phyloP scores from a whole-genome alignment of 2,113 vertebrate genomes.

The Chaetodon trifascialis region DNA sequence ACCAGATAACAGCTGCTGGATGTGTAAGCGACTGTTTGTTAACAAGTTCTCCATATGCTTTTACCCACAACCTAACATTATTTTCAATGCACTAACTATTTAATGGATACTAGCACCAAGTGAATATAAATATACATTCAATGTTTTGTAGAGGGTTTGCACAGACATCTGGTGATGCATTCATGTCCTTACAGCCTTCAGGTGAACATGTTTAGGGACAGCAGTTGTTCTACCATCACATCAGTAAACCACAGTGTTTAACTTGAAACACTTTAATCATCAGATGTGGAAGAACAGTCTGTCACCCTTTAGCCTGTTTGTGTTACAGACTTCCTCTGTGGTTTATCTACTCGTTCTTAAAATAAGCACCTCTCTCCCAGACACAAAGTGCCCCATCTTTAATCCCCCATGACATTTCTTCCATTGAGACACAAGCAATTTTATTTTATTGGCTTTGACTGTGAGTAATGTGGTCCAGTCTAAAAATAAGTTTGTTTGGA shows the following conservation, averaged over 20 bases:
- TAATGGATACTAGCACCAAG: background rate
- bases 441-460: conserved; percentile 36
- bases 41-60: background rate
- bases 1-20: too few relatives aligned
- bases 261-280: conserved; percentile 40
- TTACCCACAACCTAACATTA: background rate
- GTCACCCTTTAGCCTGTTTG: conserved; percentile 13
- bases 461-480: background rate
- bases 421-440: conserved; percentile 18
- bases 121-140: background rate
- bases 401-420: conserved; percentile 25
- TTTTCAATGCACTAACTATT: background rate
- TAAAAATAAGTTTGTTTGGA: background rate
- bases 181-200: too few relatives aligned
- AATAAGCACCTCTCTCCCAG: conserved; percentile 40
- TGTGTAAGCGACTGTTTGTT: background rate
- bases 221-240: background rate
- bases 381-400: background rate
- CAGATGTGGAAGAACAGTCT: conserved; percentile 1
- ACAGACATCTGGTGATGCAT: too few relatives aligned
- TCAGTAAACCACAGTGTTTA: conserved; percentile 8
- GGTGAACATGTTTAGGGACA: background rate
- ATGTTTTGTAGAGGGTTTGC: background rate
- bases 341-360: conserved; percentile 30
- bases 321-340: conserved; percentile 36